Evolutionary conservation across 2,888 invertebrate genomes (phyloP), one percentile per base, ranked within the genome.

Genomic region (Biston stratarius): DNA sequence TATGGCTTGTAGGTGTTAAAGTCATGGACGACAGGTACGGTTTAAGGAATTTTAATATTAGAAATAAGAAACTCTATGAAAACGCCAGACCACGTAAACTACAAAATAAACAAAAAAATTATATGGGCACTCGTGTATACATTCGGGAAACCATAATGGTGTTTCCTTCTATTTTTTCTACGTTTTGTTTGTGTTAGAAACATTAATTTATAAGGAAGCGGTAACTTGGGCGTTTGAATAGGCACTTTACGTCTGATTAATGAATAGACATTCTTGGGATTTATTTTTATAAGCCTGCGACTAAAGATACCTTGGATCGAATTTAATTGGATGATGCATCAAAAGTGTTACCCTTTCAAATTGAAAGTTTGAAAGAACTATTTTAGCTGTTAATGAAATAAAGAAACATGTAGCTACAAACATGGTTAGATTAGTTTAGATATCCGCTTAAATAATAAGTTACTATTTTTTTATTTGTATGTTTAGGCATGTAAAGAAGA

Each of bases 271-370:
- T 83, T 84, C 80, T 79, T 79, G 64, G 63, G 74, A 79, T 80
- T 79, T 83, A 79, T 80, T 84, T 85, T 82, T 81, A 79, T 80
- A 77, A 79, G 78, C 74, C 14, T 69, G 56, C 70, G 65, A 79
- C 68, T 79, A 74, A 77, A 78, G 75, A 78, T 75, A 77, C 59
- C 61, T 74, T 77, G 67, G 64, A 74, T 75, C 71, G 66, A 72
- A 73, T 84, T 82, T 88, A 88, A 88, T 88, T 86, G 85, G 85
- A 88, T 85, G 87, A 85, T 83, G 80, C 78, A 75, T 80, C 80
- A 77, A 82, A 81, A 68, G 75, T 60, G 71, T 72, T 74, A 66
- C 70, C 69, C 69, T 72, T 63, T 61, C 61, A 57, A 48, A 2
- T 60, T 44, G 48, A 36, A 9, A 51, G 47, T 51, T 64, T 33